These are phyloP conservation scores for Parazoanthus atlanticus DNA, from an alignment of 92 coral and sea anemone species.

Conservation along the genomic window DNA sequence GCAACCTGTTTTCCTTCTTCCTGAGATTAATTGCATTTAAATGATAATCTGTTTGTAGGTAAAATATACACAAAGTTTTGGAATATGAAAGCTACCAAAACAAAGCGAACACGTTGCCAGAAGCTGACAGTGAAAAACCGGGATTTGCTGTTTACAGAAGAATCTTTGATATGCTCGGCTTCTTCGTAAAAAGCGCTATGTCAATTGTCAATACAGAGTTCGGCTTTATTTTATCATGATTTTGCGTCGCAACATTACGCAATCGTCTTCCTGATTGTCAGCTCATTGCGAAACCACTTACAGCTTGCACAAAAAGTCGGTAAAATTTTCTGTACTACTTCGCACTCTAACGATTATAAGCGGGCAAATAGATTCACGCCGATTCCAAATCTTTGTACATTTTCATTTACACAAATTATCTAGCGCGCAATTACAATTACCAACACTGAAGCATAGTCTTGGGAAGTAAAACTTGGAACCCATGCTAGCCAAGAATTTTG, in stretches of 20 bases:
- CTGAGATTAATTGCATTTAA: slow-evolving; percentile 74
- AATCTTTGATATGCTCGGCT: slow-evolving; percentile 6
- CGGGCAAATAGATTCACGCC: slow-evolving; percentile 66
- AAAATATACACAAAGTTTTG: slow-evolving; percentile 67
- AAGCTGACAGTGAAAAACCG: slow-evolving; percentile 50
- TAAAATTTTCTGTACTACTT: slow-evolving; percentile 57
- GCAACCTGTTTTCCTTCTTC: slow-evolving; percentile 27
- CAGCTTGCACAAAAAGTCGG: slow-evolving; percentile 68
- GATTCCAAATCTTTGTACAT: slow-evolving; percentile 57
- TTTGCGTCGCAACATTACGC: slow-evolving; percentile 67
- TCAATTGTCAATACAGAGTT: slow-evolving; percentile 6
- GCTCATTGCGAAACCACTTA: slow-evolving; percentile 52
- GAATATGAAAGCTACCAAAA: slow-evolving; percentile 63
- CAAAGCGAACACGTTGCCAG: slow-evolving; percentile 83
- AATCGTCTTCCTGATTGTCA: slow-evolving; percentile 56
- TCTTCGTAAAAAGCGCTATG: slow-evolving; percentile 13
- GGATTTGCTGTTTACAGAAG: slow-evolving; percentile 57
- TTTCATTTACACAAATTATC: slow-evolving; percentile 59
- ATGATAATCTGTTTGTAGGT: slow-evolving; percentile 76
- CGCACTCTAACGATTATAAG: slow-evolving; percentile 58
- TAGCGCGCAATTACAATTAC: slow-evolving; percentile 39
- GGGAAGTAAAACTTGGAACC: slow-evolving; percentile 4
- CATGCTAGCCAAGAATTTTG: background rate
- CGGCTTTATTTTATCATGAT: slow-evolving; percentile 55
- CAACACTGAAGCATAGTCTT: slow-evolving; percentile 20